A percentile compares a stretch with the other conserved stretches of the same genome.
Conservation (phyloP, 2,113 vertebrate species). For the Ammodytes marinus region DNA sequence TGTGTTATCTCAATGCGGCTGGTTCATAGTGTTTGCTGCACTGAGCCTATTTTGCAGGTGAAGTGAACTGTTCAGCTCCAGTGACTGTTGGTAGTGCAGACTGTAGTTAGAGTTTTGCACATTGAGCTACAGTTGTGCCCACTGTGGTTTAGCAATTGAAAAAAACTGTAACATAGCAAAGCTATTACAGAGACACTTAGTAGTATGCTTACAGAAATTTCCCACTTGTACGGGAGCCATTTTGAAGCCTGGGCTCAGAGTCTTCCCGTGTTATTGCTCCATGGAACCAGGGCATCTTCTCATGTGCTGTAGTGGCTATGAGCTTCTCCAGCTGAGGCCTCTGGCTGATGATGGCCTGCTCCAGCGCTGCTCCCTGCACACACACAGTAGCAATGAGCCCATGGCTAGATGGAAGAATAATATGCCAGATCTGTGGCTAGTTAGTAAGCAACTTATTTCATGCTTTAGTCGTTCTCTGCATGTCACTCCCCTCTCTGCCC, state of each 20-base stretch:
- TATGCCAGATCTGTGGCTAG: not conserved
- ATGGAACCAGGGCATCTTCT: slow-evolving; percentile 98
- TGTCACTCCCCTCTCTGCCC: too few relatives aligned
- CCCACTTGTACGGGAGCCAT: slow-evolving; percentile 86
- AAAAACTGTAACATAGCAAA: not conserved
- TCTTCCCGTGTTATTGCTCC: slow-evolving; percentile 90
- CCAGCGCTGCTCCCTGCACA: slow-evolving; percentile 91
- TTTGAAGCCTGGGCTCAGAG: slow-evolving; percentile 90
- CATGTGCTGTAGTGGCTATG: slow-evolving; percentile 95
- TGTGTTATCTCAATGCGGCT: too few relatives aligned
- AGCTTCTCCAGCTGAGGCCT: slow-evolving; percentile 96
- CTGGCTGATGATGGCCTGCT: slow-evolving; percentile 98
- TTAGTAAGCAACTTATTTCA: not conserved
- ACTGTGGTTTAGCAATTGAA: too few relatives aligned
- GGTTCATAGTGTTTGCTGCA: too few relatives aligned
- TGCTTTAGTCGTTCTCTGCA: too few relatives aligned
- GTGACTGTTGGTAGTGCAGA: too few relatives aligned
- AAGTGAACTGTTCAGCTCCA: too few relatives aligned
- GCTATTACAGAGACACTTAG: not conserved
- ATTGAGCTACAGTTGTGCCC: too few relatives aligned
- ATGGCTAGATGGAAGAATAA: not conserved
- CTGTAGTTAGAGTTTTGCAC: too few relatives aligned
- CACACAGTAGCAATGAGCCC: not conserved
- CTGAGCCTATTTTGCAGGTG: too few relatives aligned
- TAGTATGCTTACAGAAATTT: slow-evolving; percentile 91